Base-by-base conservation (phyloP, 2,797 vertebrate species). In the Urocyon cinereoargenteus region DNA sequence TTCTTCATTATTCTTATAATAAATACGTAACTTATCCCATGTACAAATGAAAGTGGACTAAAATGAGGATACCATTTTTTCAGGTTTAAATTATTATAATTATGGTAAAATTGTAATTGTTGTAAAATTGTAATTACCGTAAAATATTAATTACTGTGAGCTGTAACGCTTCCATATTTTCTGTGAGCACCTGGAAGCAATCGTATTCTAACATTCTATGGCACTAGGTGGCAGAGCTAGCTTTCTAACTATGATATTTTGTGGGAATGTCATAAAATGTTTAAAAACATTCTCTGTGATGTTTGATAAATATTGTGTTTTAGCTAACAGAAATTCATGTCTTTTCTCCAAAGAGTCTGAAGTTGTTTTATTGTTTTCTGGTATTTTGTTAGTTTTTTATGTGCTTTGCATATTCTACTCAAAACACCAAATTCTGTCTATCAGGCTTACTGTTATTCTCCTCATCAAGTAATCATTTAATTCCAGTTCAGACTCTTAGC, bases 181-280 rank as follows among this genome's bases (percentile, higher is more conserved):
- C 68, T 49, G 96, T 81, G 64, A 78, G 3, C 68, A 83, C 15
- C 10, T 57, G 55, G 51, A 22, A 78, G 19, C 34, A 77, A 0
- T 34, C 81, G 53, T 78, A 28, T 59, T 91, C 66, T 95, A 72
- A 86, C n/a, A 51, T 75, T 93, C 55, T 95, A 0, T 81, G 92
- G 87, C 98, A 96, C 96, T 97, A 97, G 97, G 85, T 96, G 97
- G 97, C 96, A 92, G 97, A 94, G 49, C 16, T 92, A 40, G 77
- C 84, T 92, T 98, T 95, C 62, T 81, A 16, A 59, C 96, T 89
- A 34, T 40, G 28, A 10, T 53, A 40, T 84, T 93, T 96, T 94
- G 28, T 15, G 49, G 21, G 86, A 92, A 22, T 61, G 28, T 96
- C n/a, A 81, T 70, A 90, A 89, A 84, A 57, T 12, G 68, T 94